Evolutionary conservation across 2,797 vertebrate species (phyloP).

Genomic region (Arctocebus calabarensis): DNA sequence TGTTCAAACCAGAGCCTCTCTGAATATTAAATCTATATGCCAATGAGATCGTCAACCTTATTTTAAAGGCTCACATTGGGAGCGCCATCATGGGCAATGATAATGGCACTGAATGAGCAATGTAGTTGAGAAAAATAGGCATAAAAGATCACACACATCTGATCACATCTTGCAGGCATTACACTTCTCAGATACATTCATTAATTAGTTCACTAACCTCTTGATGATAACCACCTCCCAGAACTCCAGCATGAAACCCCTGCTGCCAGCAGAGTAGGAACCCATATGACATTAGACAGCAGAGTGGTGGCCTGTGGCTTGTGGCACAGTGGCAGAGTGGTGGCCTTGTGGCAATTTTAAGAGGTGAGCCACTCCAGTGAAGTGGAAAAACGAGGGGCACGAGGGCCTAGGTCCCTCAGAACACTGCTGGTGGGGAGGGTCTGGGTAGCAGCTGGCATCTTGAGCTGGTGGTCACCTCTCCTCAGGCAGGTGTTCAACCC

Average conservation of each 20-base stretch:
- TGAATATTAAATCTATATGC: constrained; percentile 48
- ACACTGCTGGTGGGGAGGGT: neutral
- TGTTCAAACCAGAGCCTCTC: constrained; percentile 61
- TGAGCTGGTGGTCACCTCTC: neutral
- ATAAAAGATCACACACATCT: neutral
- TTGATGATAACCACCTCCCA: neutral
- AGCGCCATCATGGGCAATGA: neutral
- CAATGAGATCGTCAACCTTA: neutral
- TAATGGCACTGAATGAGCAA: neutral
- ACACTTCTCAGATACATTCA: neutral
- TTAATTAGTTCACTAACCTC: neutral
- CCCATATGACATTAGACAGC: neutral
- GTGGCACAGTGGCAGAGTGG: neutral
- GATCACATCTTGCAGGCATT: neutral
- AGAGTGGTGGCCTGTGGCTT: neutral
- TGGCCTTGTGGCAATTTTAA: neutral
- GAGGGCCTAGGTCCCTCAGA: neutral
- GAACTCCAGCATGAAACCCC: neutral
- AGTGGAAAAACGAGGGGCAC: neutral
- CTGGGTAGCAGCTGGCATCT: neutral
- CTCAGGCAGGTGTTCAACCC: neutral
- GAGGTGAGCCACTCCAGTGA: neutral
- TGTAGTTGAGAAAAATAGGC: neutral
- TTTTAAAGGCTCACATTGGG: constrained; percentile 4
- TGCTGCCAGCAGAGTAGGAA: neutral